phyloP scores from a whole-genome alignment of 1,140 invertebrate genomes.

The Listronotus bonariensis region DNA sequence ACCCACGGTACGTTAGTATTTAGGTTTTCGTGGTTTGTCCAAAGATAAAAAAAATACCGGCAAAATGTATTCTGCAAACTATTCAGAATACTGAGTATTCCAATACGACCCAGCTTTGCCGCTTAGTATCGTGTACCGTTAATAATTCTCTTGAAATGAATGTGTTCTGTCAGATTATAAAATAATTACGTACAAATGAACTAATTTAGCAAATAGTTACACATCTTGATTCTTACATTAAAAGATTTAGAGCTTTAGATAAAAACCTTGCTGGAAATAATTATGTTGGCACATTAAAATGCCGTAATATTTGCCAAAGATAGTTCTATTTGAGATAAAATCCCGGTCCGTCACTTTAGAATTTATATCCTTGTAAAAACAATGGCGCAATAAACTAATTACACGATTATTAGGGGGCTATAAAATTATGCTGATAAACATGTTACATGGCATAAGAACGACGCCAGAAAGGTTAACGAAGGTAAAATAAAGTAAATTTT shows the following conservation, averaged over 20 bases:
- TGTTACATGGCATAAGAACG: neutral
- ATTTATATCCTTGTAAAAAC: slow-evolving; percentile 28
- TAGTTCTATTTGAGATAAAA: slow-evolving; percentile 24
- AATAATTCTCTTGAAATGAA: too few relatives aligned
- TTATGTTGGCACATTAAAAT: slow-evolving; percentile 2
- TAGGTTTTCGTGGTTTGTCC: too few relatives aligned
- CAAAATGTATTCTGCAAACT: too few relatives aligned
- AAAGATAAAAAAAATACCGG: too few relatives aligned
- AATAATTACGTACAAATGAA: neutral
- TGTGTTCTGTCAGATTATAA: too few relatives aligned
- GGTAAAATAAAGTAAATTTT: too few relatives aligned
- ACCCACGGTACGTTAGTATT: too few relatives aligned
- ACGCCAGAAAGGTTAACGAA: too few relatives aligned
- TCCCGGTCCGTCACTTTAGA: slow-evolving; percentile 19
- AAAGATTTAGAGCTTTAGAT: slow-evolving; percentile 10
- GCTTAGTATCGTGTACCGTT: too few relatives aligned
- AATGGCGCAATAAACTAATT: slow-evolving; percentile 25
- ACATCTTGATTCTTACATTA: too few relatives aligned
- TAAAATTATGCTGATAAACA: slow-evolving; percentile 6
- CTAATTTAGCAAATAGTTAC: slow-evolving; percentile 11
- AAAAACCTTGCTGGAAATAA: neutral
- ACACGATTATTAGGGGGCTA: slow-evolving; percentile 9
- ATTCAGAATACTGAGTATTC: too few relatives aligned
- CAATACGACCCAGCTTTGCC: too few relatives aligned
- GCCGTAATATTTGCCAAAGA: slow-evolving; percentile 19